phyloP scores from a whole-genome alignment of 2,113 vertebrate genomes.

The Mus spicilegus region DNA sequence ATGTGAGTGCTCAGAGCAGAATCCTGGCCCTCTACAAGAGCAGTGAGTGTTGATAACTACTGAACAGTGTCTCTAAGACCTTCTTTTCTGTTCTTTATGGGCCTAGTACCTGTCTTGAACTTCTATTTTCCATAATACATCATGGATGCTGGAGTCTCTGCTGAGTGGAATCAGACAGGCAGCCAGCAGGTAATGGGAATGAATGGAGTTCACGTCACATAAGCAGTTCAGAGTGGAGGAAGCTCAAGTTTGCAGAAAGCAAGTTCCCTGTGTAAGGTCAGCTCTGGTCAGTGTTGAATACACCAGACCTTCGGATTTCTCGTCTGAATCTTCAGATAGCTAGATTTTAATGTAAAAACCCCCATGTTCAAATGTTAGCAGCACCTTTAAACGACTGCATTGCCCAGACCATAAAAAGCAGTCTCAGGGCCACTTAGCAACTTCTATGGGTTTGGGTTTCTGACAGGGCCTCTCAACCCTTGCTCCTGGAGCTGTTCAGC shows the following conservation, averaged over 20 bases:
- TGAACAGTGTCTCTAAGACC: not conserved
- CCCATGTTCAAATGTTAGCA: not conserved
- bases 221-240: not conserved
- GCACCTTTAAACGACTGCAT: not conserved
- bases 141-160: not conserved
- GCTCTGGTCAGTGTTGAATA: not conserved
- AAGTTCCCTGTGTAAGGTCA: not conserved
- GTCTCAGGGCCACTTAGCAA: constrained; percentile 16
- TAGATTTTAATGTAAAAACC: constrained; percentile 36
- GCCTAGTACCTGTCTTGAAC: not conserved
- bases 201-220: not conserved
- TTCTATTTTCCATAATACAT: not conserved
- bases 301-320: not conserved
- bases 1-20: not conserved
- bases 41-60: not conserved
- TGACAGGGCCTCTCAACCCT: constrained; percentile 12
- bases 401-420: constrained; percentile 22
- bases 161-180: not conserved
- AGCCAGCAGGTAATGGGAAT: not conserved
- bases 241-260: not conserved
- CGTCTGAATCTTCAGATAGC: not conserved
- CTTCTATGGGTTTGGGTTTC: not conserved
- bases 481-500: not conserved
- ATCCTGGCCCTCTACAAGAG: not conserved
- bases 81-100: not conserved